Percentiles rank a stretch among this genome's conserved stretches.
Conservation (phyloP, 2,113 vertebrate genomes). For the Chaetops frenatus region DNA sequence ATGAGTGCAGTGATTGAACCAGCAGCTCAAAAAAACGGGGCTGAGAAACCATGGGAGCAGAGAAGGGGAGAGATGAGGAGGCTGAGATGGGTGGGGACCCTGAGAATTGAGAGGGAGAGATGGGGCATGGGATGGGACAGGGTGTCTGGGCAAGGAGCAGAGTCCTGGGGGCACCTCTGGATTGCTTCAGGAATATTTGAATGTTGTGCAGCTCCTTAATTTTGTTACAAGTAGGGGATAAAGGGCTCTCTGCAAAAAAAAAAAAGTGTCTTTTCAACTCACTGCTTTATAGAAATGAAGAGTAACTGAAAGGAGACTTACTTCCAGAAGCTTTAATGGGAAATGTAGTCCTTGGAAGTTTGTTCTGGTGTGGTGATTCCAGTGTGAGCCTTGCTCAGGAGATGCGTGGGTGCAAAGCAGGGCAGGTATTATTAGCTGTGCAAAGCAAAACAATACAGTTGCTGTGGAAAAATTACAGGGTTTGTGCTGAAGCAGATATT, state of each 20-base stretch:
- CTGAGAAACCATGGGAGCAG: background rate
- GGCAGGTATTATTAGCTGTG: conserved; percentile 26
- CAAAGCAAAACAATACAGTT: conserved; percentile 1
- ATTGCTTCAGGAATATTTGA: background rate
- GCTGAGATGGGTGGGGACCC: background rate
- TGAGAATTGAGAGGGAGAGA: background rate
- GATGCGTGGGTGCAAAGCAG: background rate
- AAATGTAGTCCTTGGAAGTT: background rate
- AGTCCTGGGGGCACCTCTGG: background rate
- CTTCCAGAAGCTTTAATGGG: background rate
- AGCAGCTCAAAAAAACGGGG: background rate
- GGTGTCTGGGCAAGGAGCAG: background rate
- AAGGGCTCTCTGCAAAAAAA: background rate
- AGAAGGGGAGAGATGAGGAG: background rate
- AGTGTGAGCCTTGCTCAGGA: background rate
- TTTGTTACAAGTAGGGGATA: background rate
- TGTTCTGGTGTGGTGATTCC: background rate
- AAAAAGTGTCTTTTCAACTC: background rate
- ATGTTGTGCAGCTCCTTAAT: background rate
- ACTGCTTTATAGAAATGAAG: background rate
- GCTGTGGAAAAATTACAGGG: conserved; percentile 14
- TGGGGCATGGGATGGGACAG: background rate
- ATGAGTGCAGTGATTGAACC: background rate
- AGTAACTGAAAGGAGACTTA: background rate
- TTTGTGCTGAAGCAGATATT: conserved; percentile 34